phyloP scores from a whole-genome alignment of 2,113 vertebrate genomes.

The Acrocephalus kingi region DNA sequence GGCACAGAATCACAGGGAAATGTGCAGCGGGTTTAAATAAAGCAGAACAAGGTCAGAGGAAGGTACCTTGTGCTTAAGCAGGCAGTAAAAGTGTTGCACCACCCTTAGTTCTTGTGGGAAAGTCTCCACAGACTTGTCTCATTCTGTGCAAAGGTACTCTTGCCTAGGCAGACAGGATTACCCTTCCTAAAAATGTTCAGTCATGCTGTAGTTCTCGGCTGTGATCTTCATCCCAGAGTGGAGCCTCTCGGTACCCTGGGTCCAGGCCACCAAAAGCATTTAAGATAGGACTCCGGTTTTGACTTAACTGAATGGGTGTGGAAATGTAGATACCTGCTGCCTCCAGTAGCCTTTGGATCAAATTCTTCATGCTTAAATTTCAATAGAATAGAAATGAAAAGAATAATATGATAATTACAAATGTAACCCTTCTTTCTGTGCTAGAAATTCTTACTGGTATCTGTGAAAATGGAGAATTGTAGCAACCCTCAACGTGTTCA shows the following conservation, averaged over 20 bases:
- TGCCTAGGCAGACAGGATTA: not conserved
- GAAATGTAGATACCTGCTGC: not conserved
- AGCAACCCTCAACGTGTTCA: not conserved
- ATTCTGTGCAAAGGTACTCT: not conserved
- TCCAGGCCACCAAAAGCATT: not conserved
- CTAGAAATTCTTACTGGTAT: not conserved
- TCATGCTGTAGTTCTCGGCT: not conserved
- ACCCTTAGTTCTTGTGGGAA: not conserved
- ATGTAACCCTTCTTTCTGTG: not conserved
- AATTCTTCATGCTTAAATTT: not conserved
- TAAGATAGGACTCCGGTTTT: not conserved
- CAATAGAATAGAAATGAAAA: not conserved
- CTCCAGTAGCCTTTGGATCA: not conserved
- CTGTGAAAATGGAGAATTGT: rapidly evolving
- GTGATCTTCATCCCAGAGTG: not conserved
- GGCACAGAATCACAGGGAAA: rapidly evolving
- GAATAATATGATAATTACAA: not conserved
- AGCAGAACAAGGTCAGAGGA: not conserved
- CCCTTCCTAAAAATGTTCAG: not conserved
- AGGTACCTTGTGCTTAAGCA: not conserved
- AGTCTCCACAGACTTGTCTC: not conserved
- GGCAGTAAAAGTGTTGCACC: not conserved
- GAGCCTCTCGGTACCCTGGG: not conserved
- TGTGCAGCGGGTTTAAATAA: not conserved
- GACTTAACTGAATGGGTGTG: not conserved